Evolutionary conservation across 2,113 vertebrate species (phyloP).

Genomic region (Tylochromis polylepis): DNA sequence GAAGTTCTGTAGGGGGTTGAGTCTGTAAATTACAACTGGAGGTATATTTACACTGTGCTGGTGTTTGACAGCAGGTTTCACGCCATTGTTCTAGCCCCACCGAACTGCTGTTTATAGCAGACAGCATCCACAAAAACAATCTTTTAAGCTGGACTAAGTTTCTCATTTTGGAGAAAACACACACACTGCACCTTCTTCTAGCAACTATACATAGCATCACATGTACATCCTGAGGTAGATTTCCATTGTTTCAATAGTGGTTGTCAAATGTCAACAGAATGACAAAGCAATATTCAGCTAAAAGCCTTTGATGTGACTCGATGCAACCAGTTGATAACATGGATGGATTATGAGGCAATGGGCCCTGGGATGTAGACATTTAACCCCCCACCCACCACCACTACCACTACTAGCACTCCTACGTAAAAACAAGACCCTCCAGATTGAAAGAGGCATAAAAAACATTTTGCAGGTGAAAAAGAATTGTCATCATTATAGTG

Average conservation of each 20-base stretch:
- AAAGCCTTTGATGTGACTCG: conserved; percentile 11
- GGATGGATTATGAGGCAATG: neutral
- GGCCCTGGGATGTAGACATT: neutral
- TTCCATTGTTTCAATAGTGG: conserved; percentile 69
- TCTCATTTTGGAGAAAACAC: conserved; percentile 37
- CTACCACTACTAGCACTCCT: neutral
- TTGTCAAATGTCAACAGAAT: conserved; percentile 64
- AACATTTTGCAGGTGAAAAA: neutral
- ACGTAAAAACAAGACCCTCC: neutral
- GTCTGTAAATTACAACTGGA: conserved; percentile 21
- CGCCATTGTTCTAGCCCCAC: conserved; percentile 23
- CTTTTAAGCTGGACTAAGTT: neutral
- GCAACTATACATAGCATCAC: conserved; percentile 37
- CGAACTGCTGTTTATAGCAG: neutral
- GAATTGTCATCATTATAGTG: neutral
- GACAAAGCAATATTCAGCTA: conserved; percentile 37
- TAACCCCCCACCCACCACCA: neutral
- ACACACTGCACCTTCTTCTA: conserved; percentile 50
- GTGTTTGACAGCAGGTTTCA: conserved; percentile 55
- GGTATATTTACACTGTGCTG: conserved; percentile 52
- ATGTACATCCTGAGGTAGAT: conserved; percentile 89
- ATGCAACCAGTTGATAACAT: neutral
- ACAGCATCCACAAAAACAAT: neutral
- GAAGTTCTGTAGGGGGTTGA: conserved; percentile 16
- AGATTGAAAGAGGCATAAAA: neutral